Conservation (phyloP, 2,797 vertebrate species). For the Florisuga fusca region DNA sequence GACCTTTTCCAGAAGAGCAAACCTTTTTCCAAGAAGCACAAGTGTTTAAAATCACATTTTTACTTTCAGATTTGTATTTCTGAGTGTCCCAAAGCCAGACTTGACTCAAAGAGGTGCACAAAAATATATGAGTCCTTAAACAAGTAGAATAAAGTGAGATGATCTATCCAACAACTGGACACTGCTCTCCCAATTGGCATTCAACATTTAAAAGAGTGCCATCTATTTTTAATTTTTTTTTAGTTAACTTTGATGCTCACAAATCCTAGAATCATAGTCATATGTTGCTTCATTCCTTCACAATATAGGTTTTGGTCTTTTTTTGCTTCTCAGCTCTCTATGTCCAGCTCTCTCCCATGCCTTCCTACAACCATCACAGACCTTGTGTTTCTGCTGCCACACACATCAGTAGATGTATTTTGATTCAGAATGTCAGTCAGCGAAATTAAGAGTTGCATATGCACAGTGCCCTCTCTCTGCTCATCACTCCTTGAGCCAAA, state of each 20-base stretch:
- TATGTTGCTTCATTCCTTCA: neutral
- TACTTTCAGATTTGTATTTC: neutral
- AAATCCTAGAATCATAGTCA: neutral
- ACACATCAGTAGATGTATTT: neutral
- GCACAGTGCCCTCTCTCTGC: neutral
- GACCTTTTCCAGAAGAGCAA: neutral
- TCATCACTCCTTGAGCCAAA: neutral
- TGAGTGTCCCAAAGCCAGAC: neutral
- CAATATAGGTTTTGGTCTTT: neutral
- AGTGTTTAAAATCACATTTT: neutral
- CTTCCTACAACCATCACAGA: neutral
- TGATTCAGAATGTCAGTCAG: fast-evolving
- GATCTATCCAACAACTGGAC: neutral
- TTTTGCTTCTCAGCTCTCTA: neutral
- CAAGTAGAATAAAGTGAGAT: neutral
- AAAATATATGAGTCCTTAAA: neutral
- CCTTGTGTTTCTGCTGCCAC: neutral
- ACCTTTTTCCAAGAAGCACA: neutral
- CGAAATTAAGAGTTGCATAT: neutral
- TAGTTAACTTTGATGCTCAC: neutral
- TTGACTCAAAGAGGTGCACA: neutral
- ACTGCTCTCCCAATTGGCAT: neutral
- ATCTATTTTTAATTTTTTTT: neutral
- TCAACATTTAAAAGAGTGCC: neutral
- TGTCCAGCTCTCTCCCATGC: neutral